Evolutionary conservation across 2,113 vertebrate genomes (phyloP).

Genomic region (Notechis scutatus): DNA sequence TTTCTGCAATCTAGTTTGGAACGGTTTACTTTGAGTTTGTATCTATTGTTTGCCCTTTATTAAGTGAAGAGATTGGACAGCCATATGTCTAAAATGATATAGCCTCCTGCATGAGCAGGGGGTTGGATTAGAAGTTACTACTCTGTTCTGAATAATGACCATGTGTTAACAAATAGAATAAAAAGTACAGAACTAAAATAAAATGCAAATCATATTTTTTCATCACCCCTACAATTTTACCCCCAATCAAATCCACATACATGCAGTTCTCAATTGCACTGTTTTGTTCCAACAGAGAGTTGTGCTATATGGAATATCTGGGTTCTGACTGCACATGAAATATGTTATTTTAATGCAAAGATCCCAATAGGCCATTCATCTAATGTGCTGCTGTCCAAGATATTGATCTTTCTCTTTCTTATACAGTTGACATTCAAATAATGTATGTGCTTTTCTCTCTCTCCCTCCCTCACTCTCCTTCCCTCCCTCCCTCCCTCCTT

Average conservation of each 20-base stretch:
- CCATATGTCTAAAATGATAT: no score
- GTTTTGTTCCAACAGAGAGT: neutral
- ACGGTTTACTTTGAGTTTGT: no score
- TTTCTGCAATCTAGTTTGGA: no score
- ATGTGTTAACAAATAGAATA: neutral
- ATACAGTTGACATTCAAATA: neutral
- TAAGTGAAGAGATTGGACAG: no score
- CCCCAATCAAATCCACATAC: neutral
- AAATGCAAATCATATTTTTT: neutral
- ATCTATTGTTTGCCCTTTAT: no score
- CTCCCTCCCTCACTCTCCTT: neutral
- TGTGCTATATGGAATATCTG: neutral
- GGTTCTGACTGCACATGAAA: neutral
- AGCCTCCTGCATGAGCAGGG: no score
- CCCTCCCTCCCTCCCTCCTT: no score
- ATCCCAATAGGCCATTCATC: neutral
- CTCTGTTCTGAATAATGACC: neutral
- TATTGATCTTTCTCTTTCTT: neutral
- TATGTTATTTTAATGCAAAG: neutral
- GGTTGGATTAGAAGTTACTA: no score
- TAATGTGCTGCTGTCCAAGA: neutral
- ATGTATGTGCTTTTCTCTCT: neutral
- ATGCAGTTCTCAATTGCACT: neutral
- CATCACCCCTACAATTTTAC: neutral
- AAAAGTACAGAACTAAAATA: neutral